Conservation (phyloP, 2,113 vertebrate species). For the Pluvialis apricaria region DNA sequence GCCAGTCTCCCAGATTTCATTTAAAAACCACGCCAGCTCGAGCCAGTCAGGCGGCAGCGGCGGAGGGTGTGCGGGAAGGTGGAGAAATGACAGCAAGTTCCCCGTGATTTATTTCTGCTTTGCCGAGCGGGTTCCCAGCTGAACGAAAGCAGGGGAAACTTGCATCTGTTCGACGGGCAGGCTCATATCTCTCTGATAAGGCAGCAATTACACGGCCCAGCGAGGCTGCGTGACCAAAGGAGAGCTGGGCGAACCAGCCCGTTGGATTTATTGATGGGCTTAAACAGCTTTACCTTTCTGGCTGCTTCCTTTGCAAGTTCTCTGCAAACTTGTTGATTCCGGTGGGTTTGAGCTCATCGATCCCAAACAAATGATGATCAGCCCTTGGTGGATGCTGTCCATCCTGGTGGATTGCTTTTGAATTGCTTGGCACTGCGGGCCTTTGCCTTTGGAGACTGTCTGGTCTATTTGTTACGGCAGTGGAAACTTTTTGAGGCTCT, state of each 20-base stretch:
- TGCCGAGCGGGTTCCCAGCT: conserved; percentile 72
- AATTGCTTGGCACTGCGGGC: background rate
- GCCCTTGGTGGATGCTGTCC: background rate
- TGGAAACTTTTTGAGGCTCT: background rate
- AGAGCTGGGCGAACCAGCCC: background rate
- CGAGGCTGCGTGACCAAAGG: background rate
- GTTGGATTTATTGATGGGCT: background rate
- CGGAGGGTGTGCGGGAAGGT: conserved; percentile 70
- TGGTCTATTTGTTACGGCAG: background rate
- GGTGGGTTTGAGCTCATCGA: background rate
- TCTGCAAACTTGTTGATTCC: background rate
- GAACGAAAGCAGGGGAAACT: conserved; percentile 77
- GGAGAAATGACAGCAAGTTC: conserved; percentile 81
- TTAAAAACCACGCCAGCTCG: conserved; percentile 71
- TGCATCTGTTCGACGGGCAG: conserved; percentile 83
- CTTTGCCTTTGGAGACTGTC: background rate
- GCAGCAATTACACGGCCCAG: conserved; percentile 12
- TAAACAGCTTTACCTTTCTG: background rate
- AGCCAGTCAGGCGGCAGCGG: conserved; percentile 67
- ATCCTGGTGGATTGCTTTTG: background rate
- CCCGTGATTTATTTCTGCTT: conserved; percentile 83
- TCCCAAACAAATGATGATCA: rapidly evolving
- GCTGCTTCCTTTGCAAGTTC: background rate
- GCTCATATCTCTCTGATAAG: conserved; percentile 41
- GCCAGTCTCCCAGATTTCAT: conserved; percentile 75